phyloP scores from a whole-genome alignment of 1,140 invertebrate species.

The Nixonia krombeini region DNA sequence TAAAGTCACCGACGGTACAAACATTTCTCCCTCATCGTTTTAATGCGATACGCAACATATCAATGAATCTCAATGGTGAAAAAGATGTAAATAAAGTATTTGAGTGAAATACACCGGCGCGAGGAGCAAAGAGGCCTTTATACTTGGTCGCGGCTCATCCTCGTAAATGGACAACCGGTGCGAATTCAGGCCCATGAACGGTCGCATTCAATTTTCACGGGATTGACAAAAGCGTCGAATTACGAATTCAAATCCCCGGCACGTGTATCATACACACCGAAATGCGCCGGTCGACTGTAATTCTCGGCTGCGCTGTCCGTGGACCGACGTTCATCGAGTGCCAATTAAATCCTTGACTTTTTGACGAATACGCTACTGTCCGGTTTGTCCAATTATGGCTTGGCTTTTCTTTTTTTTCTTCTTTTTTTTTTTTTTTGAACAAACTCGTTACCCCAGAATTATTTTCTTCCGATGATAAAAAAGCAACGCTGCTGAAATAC shows the following conservation, averaged over 20 bases:
- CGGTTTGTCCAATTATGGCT: too few relatives aligned
- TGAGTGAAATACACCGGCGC: constrained; percentile 40
- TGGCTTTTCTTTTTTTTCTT: neutral
- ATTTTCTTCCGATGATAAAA: too few relatives aligned
- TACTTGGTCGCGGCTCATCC: constrained; percentile 39
- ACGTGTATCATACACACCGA: constrained; percentile 55
- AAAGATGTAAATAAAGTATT: constrained; percentile 22
- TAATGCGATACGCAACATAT: constrained; percentile 24
- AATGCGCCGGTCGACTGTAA: constrained; percentile 39
- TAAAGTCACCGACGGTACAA: too few relatives aligned
- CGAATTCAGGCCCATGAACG: constrained; percentile 56
- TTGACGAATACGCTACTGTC: constrained; percentile 16
- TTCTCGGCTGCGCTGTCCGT: constrained; percentile 51
- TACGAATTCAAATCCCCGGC: constrained; percentile 65
- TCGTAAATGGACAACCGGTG: constrained; percentile 49
- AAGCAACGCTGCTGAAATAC: too few relatives aligned
- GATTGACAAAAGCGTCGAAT: constrained; percentile 63
- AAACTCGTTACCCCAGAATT: too few relatives aligned
- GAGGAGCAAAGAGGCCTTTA: constrained; percentile 33
- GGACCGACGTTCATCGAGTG: constrained; percentile 1
- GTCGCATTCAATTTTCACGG: constrained; percentile 63
- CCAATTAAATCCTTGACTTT: constrained; percentile 29
- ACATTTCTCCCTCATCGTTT: neutral
- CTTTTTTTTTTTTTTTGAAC: too few relatives aligned
- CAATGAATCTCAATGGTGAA: constrained; percentile 27